Conservation (phyloP, 1,140 invertebrate species). For the Trinorchestia longiramus region DNA sequence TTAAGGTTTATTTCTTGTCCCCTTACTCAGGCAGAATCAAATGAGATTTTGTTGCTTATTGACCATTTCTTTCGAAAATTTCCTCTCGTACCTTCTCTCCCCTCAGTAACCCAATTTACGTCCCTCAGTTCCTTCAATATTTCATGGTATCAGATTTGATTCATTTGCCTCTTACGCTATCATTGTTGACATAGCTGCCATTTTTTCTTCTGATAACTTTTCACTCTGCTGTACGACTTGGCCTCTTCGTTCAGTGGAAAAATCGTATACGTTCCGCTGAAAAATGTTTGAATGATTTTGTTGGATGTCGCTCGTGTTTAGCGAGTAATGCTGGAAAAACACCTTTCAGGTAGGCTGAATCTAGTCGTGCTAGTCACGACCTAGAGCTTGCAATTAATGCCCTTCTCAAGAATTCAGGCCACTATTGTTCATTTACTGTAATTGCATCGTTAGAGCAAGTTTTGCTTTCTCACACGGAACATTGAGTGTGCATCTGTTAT, state of each 20-base stretch:
- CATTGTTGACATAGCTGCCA: background rate
- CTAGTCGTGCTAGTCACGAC: background rate
- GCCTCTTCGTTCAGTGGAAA: background rate
- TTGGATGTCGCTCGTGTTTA: background rate
- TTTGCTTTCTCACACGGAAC: background rate
- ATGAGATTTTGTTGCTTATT: background rate
- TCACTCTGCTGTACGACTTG: background rate
- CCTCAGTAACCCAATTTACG: background rate
- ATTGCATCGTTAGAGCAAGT: background rate
- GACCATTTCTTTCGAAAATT: background rate
- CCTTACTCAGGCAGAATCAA: background rate
- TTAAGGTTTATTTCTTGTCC: background rate
- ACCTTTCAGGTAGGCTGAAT: background rate
- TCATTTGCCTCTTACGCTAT: background rate
- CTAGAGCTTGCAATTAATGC: background rate
- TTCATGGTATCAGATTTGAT: background rate
- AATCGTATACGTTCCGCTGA: background rate
- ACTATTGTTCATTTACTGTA: background rate
- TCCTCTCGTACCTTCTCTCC: background rate
- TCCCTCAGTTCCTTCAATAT: background rate
- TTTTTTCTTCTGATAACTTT: background rate
- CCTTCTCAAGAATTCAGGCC: background rate
- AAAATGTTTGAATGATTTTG: background rate
- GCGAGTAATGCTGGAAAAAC: background rate
- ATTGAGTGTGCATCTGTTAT: background rate